Base-by-base conservation (phyloP, 2,797 vertebrate species). In the Rhabdophis nuchalis region DNA sequence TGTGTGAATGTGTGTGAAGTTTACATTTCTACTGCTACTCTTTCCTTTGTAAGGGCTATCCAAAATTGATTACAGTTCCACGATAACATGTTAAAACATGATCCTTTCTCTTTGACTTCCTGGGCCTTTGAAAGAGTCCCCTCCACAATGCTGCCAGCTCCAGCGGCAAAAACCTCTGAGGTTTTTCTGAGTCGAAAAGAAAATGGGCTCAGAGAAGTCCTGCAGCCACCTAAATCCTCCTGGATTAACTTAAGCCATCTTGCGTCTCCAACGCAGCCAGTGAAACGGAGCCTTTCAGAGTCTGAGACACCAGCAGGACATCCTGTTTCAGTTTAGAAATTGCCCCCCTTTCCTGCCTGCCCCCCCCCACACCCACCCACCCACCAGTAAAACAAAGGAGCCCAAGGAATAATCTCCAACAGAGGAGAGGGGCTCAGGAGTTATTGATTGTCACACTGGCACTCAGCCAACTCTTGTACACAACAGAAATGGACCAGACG, bases 401-500 rank as follows among this genome's bases (percentile, higher is more conserved):
- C 95, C 95, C 96, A 96, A 95, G 95, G 97, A 98, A 97, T 97
- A 98, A 98, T 98, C 97, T 98, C 97, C 94, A 95, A 96, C 97
- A 89, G 96, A 98, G 97, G 97, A 98, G 97, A 97, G 25, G 86
- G 93, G 97, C 97, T 96, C 95, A 96, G 97, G 97, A 97, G 97
- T 97, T 96, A 93, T 97, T 98, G 98, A 98, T 97, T 98, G 98
- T 98, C 98, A 98, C 95, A 56, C 97, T 98, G 98, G 98, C 98
- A 95, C 95, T 5, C 92, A 96, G 98, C 98, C 98, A 98, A 97
- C 93, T 85, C 56, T 95, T 96, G 93, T 5, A 36, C 90, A 95
- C 89, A 87, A 72, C 94, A 95, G 91, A 96, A 94, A 93, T 68
- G 89, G 89, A 95, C 91, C 91, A 91, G 93, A 93, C 96, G 94